These are phyloP conservation scores for Drosophila kurseongensis DNA, from an alignment of 1,140 invertebrate species.

Conservation along the genomic window DNA sequence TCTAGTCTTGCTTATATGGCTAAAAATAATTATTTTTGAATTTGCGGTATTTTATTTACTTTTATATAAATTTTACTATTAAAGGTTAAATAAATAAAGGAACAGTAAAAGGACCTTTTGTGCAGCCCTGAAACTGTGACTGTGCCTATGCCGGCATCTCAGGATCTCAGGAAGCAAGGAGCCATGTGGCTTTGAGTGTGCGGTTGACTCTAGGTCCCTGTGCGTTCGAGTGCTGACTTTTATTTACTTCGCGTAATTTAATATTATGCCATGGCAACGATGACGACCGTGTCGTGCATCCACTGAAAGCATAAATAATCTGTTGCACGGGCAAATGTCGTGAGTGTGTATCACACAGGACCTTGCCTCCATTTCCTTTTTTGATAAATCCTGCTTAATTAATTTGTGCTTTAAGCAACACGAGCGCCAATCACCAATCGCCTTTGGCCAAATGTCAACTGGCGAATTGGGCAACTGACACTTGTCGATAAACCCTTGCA, in stretches of 20 bases:
- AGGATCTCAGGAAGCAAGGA: not conserved
- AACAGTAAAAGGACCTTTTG: not conserved
- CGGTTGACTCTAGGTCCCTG: constrained; percentile 13
- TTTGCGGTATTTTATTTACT: too few species aligned
- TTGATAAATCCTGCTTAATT: constrained; percentile 70
- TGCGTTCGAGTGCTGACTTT: constrained; percentile 26
- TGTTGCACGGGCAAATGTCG: constrained; percentile 46
- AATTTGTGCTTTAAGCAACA: constrained; percentile 70
- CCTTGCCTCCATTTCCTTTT: constrained; percentile 40
- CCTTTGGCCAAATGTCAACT: constrained; percentile 54
- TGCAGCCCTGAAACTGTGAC: constrained; percentile 14
- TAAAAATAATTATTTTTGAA: too few species aligned
- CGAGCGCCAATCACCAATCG: constrained; percentile 51
- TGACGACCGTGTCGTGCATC: constrained; percentile 34
- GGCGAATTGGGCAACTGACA: constrained; percentile 47
- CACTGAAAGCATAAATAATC: constrained; percentile 77
- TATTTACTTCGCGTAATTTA: constrained; percentile 73
- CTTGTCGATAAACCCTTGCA: constrained; percentile 49
- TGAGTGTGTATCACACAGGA: constrained; percentile 10
- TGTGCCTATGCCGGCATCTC: constrained; percentile 11
- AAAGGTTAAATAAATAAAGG: too few species aligned
- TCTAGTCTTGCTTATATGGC: too few species aligned
- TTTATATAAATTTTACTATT: too few species aligned
- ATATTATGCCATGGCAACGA: constrained; percentile 59
- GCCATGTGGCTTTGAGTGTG: constrained; percentile 13